Percentiles rank a stretch among this genome's conserved stretches.
Conservation (phyloP, 2,113 vertebrate species). For the Cochlearius cochlearius region DNA sequence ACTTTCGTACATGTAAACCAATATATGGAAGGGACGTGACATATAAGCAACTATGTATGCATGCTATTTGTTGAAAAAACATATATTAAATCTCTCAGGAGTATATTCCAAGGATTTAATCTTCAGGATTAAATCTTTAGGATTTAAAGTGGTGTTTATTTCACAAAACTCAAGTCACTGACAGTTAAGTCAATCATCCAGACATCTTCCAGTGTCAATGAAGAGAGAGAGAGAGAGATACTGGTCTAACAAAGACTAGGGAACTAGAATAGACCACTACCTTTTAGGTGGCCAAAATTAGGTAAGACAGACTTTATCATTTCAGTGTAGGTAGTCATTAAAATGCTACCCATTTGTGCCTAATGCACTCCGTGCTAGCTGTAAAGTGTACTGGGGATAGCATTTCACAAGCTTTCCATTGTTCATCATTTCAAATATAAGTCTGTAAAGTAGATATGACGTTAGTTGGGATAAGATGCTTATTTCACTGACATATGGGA, state of each 20-base stretch:
- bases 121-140: background rate
- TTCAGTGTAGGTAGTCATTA: background rate
- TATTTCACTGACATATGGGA: conserved; percentile 17
- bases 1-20: background rate
- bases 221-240: background rate
- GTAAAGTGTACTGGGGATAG: background rate
- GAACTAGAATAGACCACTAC: background rate
- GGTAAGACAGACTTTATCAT: background rate
- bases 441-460: conserved; percentile 12
- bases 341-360: background rate
- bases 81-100: background rate
- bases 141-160: background rate
- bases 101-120: background rate
- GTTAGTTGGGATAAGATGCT: background rate
- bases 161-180: background rate
- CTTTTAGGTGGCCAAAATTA: background rate
- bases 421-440: conserved; percentile 27
- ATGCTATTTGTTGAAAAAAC: background rate
- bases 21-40: background rate
- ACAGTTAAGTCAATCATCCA: background rate
- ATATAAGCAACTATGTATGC: background rate
- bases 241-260: background rate
- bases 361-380: background rate
- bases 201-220: background rate
- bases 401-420: background rate